Evolutionary conservation across 2,888 invertebrate genomes (phyloP).

Genomic region (Hyalella azteca): DNA sequence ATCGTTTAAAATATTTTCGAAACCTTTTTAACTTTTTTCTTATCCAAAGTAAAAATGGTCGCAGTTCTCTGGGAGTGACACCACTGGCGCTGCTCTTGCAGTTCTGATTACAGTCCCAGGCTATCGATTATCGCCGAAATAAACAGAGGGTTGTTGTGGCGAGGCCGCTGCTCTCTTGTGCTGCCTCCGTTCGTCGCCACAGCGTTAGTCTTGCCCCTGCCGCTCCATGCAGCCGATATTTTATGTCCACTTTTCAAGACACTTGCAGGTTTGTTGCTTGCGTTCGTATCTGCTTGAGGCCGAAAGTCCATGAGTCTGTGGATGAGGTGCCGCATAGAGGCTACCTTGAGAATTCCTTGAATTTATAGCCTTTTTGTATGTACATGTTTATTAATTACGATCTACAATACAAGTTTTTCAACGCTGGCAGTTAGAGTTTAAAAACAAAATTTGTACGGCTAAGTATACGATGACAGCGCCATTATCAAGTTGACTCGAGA

Average conservation of each 20-base stretch:
- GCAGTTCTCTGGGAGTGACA: no score
- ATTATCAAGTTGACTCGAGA: no score
- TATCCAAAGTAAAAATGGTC: no score
- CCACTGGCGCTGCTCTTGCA: no score
- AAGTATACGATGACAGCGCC: no score
- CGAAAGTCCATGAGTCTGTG: not conserved
- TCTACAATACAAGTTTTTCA: no score
- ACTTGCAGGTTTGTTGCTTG: not conserved
- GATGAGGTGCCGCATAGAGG: not conserved
- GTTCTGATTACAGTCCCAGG: not conserved
- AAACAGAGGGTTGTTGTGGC: not conserved
- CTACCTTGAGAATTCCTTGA: not conserved
- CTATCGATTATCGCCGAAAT: not conserved
- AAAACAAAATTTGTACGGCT: no score
- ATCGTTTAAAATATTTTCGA: no score
- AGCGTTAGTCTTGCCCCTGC: not conserved
- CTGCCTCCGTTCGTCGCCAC: no score
- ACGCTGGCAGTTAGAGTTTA: no score
- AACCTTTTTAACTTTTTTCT: no score
- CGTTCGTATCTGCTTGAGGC: not conserved
- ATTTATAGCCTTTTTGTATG: not conserved
- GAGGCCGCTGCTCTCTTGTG: no score
- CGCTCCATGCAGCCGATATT: not conserved
- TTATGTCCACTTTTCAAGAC: not conserved
- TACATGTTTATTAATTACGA: not conserved